phyloP scores from a whole-genome alignment of 1,140 invertebrate genomes.

The Asobara japonica region DNA sequence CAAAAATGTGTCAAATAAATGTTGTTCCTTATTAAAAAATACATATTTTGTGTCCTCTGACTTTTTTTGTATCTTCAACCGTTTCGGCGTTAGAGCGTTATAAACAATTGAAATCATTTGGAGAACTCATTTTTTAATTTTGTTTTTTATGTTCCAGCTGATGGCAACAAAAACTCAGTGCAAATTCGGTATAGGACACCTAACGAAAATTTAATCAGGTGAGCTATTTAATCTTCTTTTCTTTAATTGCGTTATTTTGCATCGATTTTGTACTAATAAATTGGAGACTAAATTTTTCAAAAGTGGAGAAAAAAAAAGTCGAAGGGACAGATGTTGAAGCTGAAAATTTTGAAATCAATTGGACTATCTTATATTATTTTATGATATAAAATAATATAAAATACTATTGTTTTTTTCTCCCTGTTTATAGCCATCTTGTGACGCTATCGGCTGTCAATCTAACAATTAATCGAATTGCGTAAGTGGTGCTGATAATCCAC shows the following conservation, averaged over 20 bases:
- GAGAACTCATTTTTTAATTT: constrained; percentile 16
- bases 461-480: constrained; percentile 89
- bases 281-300: constrained; percentile 34
- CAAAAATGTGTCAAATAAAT: too few species aligned
- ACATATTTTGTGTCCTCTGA: too few species aligned
- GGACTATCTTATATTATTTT: too few species aligned
- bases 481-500: constrained; percentile 73
- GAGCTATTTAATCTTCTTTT: constrained; percentile 19
- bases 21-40: too few species aligned
- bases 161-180: constrained; percentile 69
- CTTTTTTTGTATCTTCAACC: too few species aligned
- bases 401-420: constrained; percentile 62
- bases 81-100: too few species aligned
- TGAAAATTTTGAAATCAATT: constrained; percentile 56
- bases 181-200: constrained; percentile 74
- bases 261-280: neutral
- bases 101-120: neutral
- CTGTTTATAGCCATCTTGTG: constrained; percentile 83
- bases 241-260: constrained; percentile 28
- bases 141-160: constrained; percentile 59
- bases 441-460: constrained; percentile 89
- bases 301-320: constrained; percentile 23
- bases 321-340: neutral
- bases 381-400: too few species aligned
- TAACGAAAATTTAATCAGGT: constrained; percentile 79